Evolutionary conservation across 1,140 invertebrate genomes (phyloP), one percentile per base, ranked within the genome.

Genomic region (Reticulitermes speratus): DNA sequence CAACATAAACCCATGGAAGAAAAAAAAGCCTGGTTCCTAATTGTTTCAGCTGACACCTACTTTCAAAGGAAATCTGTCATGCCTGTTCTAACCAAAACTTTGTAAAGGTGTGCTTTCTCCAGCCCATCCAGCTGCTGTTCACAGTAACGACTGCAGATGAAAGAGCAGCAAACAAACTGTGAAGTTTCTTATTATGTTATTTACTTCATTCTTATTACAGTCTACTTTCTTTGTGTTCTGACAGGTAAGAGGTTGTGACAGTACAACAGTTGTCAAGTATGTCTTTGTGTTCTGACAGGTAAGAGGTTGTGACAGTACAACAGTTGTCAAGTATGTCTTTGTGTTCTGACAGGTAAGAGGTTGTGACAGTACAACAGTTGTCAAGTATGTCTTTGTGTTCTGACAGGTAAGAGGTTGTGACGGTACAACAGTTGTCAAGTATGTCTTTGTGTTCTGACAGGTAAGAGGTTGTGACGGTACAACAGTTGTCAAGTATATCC

Each of bases 251-350:
- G 86, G 87, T 52, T 84, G 87, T 85, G 91, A 91, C 16, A 91
- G 91, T 87, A 91, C 91, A 84, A 92, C 92, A 3, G 91, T 95
- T 0, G 91, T 93, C 86, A 95, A 95, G 89, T 91, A 93, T 85
- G 92, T 95, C 55, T n/a, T n/a, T n/a, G 52, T 30, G 38, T 75
- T 75, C 8, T 30, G 30, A 87, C 87, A 89, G 86, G 87, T 88
- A 44, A 83, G 87, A 23, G 86, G 87, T 52, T 84, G 87, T 85
- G 91, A 91, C 16, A 91, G 91, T 87, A 91, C 91, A 84, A 92
- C 92, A 3, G 91, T 95, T 0, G 91, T 93, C 86, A 95, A 95
- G 89, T 91, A 93, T 85, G 92, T 95, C 55, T n/a, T n/a, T n/a
- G 52, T 30, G 38, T 75, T 75, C 8, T 30, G 30, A 87, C 87